Base-by-base conservation (phyloP, 2,113 vertebrate genomes). In the Oceanites oceanicus region DNA sequence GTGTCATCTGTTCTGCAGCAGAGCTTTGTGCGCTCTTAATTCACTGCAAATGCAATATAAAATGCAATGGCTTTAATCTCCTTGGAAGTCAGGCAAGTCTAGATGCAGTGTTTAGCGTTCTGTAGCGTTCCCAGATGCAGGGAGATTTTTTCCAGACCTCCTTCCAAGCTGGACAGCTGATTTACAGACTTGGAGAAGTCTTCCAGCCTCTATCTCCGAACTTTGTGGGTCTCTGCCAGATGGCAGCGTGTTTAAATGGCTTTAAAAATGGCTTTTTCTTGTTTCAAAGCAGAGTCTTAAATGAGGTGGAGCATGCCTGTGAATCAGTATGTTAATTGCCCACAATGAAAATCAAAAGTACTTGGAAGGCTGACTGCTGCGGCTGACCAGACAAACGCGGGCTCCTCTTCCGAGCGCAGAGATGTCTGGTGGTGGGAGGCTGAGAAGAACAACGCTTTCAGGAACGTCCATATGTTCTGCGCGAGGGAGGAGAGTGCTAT, bases 331-430 rank as follows among this genome's bases (percentile, higher is more conserved):
- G 50, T 63, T 50, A 65, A 55, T 67, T 81, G 70, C 63, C 32
- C 66, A 20, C 66, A 38, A 2, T 25, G 67, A 63, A 73, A 72
- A 83, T 89, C 34, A 52, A 18, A 65, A 95, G 61, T 45, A 5
- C 36, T 56, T 16, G 61, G 68, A 71, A 80, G 78, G 10, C 56
- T 29, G 23, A 17, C 45, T 49, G 59, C 71, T 45, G 62, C 21
- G 67, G 40, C 49, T 50, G 73, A 79, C 32, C 77, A 34, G 86
- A 7, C 30, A 52, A 45, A 26, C 2, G 1, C 26, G 2, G 32
- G 65, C 63, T 71, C 12, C 40, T 27, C 45, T 72, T 52, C 16
- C 0, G 10, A 65, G 56, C 11, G 0, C 0, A 0, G 71, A 36
- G 62, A 59, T 62, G 68, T 5, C 62, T 6, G 59, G 2, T 36